Conservation (phyloP, 2,888 invertebrate species). For the Esperia sulphurella region DNA sequence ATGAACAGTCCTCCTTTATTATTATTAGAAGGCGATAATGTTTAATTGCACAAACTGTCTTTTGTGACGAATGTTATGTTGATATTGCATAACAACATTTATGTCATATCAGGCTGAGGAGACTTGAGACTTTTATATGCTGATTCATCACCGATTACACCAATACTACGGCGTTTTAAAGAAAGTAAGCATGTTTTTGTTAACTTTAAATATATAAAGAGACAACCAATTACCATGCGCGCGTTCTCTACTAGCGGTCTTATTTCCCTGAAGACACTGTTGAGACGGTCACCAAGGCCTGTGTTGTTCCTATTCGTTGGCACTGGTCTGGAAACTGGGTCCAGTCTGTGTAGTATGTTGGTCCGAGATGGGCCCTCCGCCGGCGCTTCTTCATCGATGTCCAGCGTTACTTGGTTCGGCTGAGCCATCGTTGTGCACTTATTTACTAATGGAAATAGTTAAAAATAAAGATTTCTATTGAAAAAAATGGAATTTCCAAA, state of each 20-base stretch:
- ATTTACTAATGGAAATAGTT: slow-evolving; percentile 14
- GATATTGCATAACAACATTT: no score
- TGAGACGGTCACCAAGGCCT: slow-evolving; percentile 65
- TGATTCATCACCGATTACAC: no score
- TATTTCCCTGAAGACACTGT: slow-evolving; percentile 79
- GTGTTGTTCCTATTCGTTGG: slow-evolving; percentile 47
- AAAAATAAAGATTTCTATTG: slow-evolving; percentile 10
- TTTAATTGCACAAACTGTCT: no score
- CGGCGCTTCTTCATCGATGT: slow-evolving; percentile 59
- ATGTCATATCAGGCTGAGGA: no score
- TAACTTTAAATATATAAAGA: not conserved
- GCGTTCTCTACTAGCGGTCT: slow-evolving; percentile 83
- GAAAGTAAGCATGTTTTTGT: no score
- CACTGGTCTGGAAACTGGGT: slow-evolving; percentile 50
- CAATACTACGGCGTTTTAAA: no score
- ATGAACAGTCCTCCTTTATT: no score
- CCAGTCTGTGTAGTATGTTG: slow-evolving; percentile 51
- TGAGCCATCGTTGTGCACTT: slow-evolving; percentile 53
- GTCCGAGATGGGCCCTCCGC: slow-evolving; percentile 45
- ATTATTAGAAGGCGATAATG: no score
- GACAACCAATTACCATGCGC: slow-evolving; percentile 55
- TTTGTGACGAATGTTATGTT: no score
- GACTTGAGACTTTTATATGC: no score
- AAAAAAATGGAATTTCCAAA: slow-evolving; percentile 32
- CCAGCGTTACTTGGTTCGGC: slow-evolving; percentile 60